Conservation (phyloP, 2,888 invertebrate species). For the Coleophora deauratella region DNA sequence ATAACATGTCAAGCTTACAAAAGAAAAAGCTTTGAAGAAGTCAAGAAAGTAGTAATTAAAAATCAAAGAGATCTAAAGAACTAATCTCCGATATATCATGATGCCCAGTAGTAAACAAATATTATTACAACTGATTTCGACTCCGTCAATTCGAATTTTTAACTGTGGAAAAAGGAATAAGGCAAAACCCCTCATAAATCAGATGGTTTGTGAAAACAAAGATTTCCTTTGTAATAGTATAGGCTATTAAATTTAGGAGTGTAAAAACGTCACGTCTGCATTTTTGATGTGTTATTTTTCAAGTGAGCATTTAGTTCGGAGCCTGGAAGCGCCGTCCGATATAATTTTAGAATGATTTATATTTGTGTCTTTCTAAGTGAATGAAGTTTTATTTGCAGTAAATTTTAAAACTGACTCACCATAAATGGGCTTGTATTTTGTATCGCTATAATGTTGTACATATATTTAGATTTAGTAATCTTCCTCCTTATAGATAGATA, state of each 20-base stretch:
- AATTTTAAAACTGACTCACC: constrained; percentile 26
- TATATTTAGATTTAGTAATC: too few species aligned
- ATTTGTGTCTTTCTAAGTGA: constrained; percentile 30
- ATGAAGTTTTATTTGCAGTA: constrained; percentile 41
- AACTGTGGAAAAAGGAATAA: constrained; percentile 21
- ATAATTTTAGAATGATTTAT: constrained; percentile 65
- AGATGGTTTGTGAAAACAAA: constrained; percentile 62
- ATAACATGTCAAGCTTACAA: too few species aligned
- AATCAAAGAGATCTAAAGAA: constrained; percentile 20
- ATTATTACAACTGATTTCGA: constrained; percentile 37
- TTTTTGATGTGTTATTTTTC: constrained; percentile 24
- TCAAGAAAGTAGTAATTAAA: constrained; percentile 3
- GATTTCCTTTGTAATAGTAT: constrained; percentile 68
- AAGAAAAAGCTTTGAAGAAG: background rate
- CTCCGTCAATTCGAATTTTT: constrained; percentile 21
- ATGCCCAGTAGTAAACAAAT: constrained; percentile 51
- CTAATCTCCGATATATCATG: constrained; percentile 31
- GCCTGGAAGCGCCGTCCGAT: constrained; percentile 33
- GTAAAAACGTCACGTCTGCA: constrained; percentile 42
- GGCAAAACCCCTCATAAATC: constrained; percentile 44
- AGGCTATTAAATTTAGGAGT: constrained; percentile 60
- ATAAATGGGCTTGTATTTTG: constrained; percentile 7
- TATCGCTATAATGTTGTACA: too few species aligned
- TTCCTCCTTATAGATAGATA: too few species aligned
- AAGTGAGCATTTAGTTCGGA: constrained; percentile 32